Evolutionary conservation across 2,888 invertebrate genomes (phyloP), one percentile per base, ranked within the genome.

Genomic region (Drosophila neonasuta): DNA sequence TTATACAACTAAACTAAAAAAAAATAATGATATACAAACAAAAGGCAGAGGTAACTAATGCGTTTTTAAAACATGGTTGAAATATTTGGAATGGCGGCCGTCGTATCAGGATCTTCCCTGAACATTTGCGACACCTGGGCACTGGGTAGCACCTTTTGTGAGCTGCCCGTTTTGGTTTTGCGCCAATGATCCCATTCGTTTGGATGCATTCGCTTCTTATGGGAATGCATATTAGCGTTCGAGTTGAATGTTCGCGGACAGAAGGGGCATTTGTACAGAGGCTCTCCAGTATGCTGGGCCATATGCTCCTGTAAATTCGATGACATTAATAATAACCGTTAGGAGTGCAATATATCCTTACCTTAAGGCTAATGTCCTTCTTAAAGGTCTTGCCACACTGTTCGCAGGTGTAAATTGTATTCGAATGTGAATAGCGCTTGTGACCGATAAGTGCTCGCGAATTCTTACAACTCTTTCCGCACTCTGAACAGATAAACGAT

Each of bases 331-430:
- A 24, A 24, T 5, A 24, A 24, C 6, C 24, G 24, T 2, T 24
- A 5, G 24, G 6, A 24, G 24, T 24, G 24, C 24, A 24, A 6
- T 24, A 24, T 24, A 24, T 6, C 1, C 24, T 42, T 66, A 90
- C 91, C 74, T 88, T 89, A 34, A 91, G 78, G 45, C 88, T 88
- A 29, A 91, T 87, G 3, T 90, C 88, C 41, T 90, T 90, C 62
- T 90, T 91, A 60, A 91, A 91, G 3, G 88, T 88, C 69, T 91
- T 91, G 42, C 90, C 87, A 68, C 91, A 91, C 55, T 88, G 84
- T 55, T 88, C 88, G 65, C 89, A 89, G 50, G 86, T 80, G 64
- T 84, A 89, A n/a, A 82, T 80, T 34, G 80, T 81, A 62, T 88
- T 88, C 5, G 87, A 83, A 71, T 91, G 91, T 2, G 90, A 90